These are phyloP conservation scores for Trachymyrmex septentrionalis DNA, from an alignment of 1,140 invertebrate genomes.

Conservation along the genomic window DNA sequence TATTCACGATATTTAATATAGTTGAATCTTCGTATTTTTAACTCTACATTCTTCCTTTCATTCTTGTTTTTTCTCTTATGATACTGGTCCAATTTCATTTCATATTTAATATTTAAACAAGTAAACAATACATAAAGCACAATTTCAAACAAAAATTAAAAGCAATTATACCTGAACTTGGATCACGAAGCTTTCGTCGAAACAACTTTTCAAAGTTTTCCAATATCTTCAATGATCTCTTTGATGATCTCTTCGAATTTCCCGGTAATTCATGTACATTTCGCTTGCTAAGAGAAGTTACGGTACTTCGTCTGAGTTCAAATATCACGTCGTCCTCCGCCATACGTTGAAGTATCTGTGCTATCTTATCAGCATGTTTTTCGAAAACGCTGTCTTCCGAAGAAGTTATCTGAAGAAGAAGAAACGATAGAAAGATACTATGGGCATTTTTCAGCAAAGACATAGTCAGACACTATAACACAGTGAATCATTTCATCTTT, in stretches of 20 bases:
- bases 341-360: constrained; percentile 87
- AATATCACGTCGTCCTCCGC: constrained; percentile 80
- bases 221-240: constrained; percentile 64
- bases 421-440: not conserved
- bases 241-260: constrained; percentile 62
- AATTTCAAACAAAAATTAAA: not conserved
- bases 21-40: not conserved
- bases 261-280: constrained; percentile 77
- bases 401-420: constrained; percentile 66
- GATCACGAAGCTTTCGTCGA: constrained; percentile 75
- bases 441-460: too few relatives aligned
- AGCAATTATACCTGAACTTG: constrained; percentile 73
- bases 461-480: too few relatives aligned
- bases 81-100: not conserved
- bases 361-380: constrained; percentile 88
- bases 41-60: not conserved
- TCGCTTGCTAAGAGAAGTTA: constrained; percentile 72
- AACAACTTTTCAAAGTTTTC: constrained; percentile 80
- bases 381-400: constrained; percentile 87
- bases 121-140: not conserved
- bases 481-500: too few relatives aligned
- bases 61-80: not conserved
- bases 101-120: not conserved
- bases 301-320: constrained; percentile 65
- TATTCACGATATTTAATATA: not conserved